A percentile compares a stretch with the other conserved stretches of the same genome.
Conservation (phyloP, 2,113 vertebrate species). For the Narcine bancroftii region DNA sequence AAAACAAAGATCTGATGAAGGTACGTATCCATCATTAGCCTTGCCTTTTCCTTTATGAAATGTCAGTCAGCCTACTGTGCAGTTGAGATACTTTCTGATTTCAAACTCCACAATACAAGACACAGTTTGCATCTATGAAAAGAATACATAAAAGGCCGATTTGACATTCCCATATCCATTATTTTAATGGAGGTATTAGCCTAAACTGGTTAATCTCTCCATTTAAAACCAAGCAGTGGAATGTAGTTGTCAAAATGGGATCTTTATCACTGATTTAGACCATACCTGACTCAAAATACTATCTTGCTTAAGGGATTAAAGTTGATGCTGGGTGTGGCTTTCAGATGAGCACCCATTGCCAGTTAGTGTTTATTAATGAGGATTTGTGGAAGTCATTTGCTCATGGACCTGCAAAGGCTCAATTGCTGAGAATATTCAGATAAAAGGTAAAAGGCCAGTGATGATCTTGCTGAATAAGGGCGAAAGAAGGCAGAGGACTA, state of each 20-base stretch:
- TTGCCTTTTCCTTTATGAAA: background rate
- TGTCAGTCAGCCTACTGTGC: background rate
- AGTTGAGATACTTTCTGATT: background rate
- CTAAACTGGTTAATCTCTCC: slow-evolving; percentile 6
- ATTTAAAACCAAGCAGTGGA: background rate
- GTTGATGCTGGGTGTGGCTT: too few relatives aligned
- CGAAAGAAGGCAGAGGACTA: too few relatives aligned
- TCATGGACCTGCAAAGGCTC: too few relatives aligned
- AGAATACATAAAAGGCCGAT: background rate
- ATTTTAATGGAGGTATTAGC: background rate
- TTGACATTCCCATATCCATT: background rate
- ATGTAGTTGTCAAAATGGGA: background rate
- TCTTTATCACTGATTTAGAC: too few relatives aligned
- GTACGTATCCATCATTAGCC: background rate
- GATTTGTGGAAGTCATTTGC: too few relatives aligned
- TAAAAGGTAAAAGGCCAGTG: too few relatives aligned
- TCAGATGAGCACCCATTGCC: too few relatives aligned
- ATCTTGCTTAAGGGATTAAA: too few relatives aligned
- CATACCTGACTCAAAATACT: too few relatives aligned
- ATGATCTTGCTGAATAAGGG: too few relatives aligned
- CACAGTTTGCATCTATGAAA: background rate
- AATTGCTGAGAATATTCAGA: too few relatives aligned
- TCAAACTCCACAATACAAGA: background rate
- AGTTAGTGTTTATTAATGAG: too few relatives aligned
- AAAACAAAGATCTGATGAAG: background rate